These are phyloP conservation scores for Myotis brandtii DNA, from an alignment of 2,113 vertebrate genomes.

Conservation along the genomic window DNA sequence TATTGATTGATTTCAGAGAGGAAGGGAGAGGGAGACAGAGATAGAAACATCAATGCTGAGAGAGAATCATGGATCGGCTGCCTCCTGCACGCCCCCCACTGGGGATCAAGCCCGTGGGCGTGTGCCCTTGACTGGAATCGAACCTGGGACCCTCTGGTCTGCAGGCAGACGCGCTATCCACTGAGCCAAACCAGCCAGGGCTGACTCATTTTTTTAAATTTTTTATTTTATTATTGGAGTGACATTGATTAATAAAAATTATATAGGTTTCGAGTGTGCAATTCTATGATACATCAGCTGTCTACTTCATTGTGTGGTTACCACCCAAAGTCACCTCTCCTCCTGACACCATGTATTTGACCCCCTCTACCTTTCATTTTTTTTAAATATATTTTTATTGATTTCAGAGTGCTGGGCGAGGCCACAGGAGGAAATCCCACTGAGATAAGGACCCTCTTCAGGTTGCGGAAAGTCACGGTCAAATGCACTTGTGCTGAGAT, in stretches of 20 bases:
- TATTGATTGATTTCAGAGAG: too few species aligned
- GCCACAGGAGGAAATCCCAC: slow-evolving; percentile 78
- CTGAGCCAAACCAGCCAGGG: too few species aligned
- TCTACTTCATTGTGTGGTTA: neutral
- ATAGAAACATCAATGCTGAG: too few species aligned
- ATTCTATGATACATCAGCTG: neutral
- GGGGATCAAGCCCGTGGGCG: too few species aligned
- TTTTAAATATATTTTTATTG: too few species aligned
- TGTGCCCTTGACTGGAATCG: too few species aligned
- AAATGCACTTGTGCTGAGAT: slow-evolving; percentile 67
- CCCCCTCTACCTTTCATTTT: neutral
- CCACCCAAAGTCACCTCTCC: neutral
- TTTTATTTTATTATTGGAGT: neutral
- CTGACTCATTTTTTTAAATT: too few species aligned
- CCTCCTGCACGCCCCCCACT: too few species aligned
- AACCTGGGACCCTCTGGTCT: too few species aligned
- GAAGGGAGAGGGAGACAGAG: too few species aligned
- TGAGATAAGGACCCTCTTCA: slow-evolving; percentile 83
- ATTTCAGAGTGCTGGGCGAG: slow-evolving; percentile 74
- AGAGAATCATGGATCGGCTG: too few species aligned
- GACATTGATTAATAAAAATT: neutral
- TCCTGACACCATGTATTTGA: neutral
- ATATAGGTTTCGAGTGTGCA: neutral
- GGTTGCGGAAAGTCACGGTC: slow-evolving; percentile 76
- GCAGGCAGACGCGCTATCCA: too few species aligned